phyloP scores from a whole-genome alignment of 2,113 vertebrate species.

The Aspiorhynchus laticeps region DNA sequence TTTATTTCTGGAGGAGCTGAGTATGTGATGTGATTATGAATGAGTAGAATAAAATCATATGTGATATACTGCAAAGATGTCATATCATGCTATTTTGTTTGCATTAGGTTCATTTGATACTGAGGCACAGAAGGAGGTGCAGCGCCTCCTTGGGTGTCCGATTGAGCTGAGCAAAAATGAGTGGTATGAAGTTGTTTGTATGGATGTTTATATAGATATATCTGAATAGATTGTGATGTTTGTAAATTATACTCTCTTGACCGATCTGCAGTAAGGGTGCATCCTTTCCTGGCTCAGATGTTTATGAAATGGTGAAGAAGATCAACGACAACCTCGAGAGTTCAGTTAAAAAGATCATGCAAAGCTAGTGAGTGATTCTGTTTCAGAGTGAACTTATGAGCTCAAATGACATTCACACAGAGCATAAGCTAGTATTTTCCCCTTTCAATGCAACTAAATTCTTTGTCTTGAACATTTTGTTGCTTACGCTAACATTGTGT shows the following conservation, averaged over 20 bases:
- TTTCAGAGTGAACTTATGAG: neutral
- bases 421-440: neutral
- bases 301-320: conserved; percentile 76
- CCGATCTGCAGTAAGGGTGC: conserved; percentile 69
- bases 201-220: neutral
- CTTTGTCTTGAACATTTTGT: neutral
- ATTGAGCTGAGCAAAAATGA: conserved; percentile 67
- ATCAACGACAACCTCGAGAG: conserved; percentile 69
- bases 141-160: conserved; percentile 72
- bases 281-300: conserved; percentile 67
- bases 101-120: conserved; percentile 70
- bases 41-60: neutral
- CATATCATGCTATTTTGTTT: conserved; percentile 1
- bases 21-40: neutral
- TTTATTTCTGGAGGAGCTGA: neutral
- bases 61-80: neutral
- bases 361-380: conserved; percentile 68
- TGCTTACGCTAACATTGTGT: neutral
- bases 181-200: conserved; percentile 61
- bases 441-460: neutral
- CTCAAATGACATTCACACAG: neutral
- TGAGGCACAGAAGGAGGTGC: conserved; percentile 63
- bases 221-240: neutral
- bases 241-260: neutral
- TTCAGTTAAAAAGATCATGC: conserved; percentile 59